A percentile compares a stretch with the other conserved stretches of the same genome.
Evolutionary conservation across 2,888 invertebrate species (phyloP).

Genomic region (Eupeodes latifasciatus): DNA sequence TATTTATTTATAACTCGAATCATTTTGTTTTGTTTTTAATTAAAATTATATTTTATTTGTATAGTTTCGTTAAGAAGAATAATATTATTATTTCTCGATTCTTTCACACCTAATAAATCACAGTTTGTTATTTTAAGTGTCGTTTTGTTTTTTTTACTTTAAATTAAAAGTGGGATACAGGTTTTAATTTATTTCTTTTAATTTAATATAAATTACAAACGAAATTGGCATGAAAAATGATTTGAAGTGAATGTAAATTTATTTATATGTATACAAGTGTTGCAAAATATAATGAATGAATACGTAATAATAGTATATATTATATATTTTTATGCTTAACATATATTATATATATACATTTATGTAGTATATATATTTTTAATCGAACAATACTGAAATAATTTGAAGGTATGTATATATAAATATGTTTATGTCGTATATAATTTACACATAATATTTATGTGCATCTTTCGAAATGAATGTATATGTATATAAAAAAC

Average conservation of each 20-base stretch:
- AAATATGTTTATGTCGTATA: not conserved
- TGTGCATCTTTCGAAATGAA: slow-evolving; percentile 6
- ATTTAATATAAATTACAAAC: slow-evolving; percentile 70
- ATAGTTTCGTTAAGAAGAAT: slow-evolving; percentile 58
- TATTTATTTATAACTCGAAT: slow-evolving; percentile 46
- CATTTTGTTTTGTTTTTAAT: not conserved
- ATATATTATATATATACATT: slow-evolving; percentile 10
- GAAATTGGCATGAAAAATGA: slow-evolving; percentile 44
- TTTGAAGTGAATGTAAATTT: not conserved
- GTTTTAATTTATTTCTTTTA: slow-evolving; percentile 35
- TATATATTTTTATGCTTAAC: slow-evolving; percentile 47
- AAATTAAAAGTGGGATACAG: slow-evolving; percentile 15
- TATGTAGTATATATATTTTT: slow-evolving; percentile 26
- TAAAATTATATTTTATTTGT: slow-evolving; percentile 34
- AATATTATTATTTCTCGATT: slow-evolving; percentile 50
- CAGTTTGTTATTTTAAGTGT: slow-evolving; percentile 77
- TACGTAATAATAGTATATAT: slow-evolving; percentile 17
- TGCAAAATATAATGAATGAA: slow-evolving; percentile 28
- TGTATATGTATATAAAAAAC: not conserved
- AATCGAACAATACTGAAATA: slow-evolving; percentile 68
- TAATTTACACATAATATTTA: not conserved
- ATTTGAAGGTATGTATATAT: slow-evolving; percentile 20
- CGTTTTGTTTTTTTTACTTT: slow-evolving; percentile 40
- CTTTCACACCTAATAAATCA: slow-evolving; percentile 77
- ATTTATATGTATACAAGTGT: slow-evolving; percentile 26